phyloP scores from a whole-genome alignment of 2,888 invertebrate species.

The Corbicula japonica region DNA sequence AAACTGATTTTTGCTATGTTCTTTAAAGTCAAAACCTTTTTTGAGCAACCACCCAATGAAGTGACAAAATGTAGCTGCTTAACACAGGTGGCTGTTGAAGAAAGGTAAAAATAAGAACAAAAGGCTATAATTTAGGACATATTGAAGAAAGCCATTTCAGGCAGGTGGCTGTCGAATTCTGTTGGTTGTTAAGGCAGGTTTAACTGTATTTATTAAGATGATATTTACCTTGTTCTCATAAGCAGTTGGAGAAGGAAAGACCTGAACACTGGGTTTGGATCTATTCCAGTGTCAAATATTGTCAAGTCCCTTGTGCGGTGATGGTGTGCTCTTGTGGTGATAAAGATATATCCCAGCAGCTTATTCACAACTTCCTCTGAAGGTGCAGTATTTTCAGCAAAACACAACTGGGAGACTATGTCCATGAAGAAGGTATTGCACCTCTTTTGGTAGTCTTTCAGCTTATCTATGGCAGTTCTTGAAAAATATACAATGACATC shows the following conservation, averaged over 20 bases:
- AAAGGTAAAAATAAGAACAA: no score
- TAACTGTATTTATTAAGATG: no score
- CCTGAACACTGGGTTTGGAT: slow-evolving; percentile 81
- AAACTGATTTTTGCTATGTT: no score
- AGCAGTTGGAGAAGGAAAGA: slow-evolving; percentile 80
- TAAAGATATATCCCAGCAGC: slow-evolving; percentile 41
- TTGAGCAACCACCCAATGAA: no score
- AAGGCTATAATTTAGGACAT: no score
- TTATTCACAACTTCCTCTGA: slow-evolving; percentile 42
- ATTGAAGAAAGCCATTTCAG: no score
- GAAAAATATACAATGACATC: background rate
- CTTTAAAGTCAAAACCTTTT: no score
- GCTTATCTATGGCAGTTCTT: slow-evolving; percentile 29
- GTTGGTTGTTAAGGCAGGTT: no score
- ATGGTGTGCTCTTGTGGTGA: slow-evolving; percentile 20
- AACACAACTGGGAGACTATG: slow-evolving; percentile 59
- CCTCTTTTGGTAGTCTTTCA: slow-evolving; percentile 39
- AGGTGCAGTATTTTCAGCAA: slow-evolving; percentile 45
- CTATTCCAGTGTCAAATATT: slow-evolving; percentile 73
- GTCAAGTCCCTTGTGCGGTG: slow-evolving; percentile 68
- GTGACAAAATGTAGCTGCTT: no score
- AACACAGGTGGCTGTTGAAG: no score
- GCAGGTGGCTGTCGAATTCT: no score
- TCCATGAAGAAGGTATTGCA: slow-evolving; percentile 55
- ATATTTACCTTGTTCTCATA: slow-evolving; percentile 76